Evolutionary conservation across 1,140 invertebrate genomes (phyloP), one percentile per base, ranked within the genome.

Genomic region (Tigriopus japonicus): DNA sequence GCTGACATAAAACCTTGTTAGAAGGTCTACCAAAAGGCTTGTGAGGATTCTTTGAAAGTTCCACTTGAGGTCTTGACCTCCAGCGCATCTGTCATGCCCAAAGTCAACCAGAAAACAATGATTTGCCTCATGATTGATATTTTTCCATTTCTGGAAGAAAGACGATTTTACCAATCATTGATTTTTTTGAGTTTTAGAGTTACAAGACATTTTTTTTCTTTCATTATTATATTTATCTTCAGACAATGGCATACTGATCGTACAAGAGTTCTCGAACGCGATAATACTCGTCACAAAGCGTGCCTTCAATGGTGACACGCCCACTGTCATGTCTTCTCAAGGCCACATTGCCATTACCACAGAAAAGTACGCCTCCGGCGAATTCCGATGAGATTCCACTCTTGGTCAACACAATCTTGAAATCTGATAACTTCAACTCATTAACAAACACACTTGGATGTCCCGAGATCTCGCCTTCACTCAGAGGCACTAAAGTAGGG

Each of bases 171-270:
- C 28, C 9, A n/a, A 35, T 35, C 3, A 35, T 35, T 35, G 28
- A 5, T 35, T 9, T 35, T 35, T 9, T 35, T 35, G 3, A 9
- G 9, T 5, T 35, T 35, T 35, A 9, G 9, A 35, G 9, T 35
- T 5, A 35, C 3, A 5, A 9, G 28, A 35, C 28, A 35, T 35
- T 49, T 49, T 5, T 3, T 49, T 21, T 21, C 3, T 49, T 49
- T 21, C 21, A n/a, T n/a, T n/a, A n/a, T n/a, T n/a, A n/a, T 49
- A 17, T 21, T 21, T 49, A 2, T 6, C 10, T 17, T 80, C 81
- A 98, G 52, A 98, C 80, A 69, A 99, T 93, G 62, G 94, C 93
- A 75, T 96, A 99, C 70, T 98, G 94, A 62, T 90, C 83, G 71
- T 98, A 98, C 0, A 99, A 73, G 28, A 97, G 72, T 68, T 94